A percentile compares a stretch with the other conserved stretches of the same genome.
Evolutionary conservation across 2,797 vertebrate species (phyloP).

Genomic region (Ficedula albicollis): DNA sequence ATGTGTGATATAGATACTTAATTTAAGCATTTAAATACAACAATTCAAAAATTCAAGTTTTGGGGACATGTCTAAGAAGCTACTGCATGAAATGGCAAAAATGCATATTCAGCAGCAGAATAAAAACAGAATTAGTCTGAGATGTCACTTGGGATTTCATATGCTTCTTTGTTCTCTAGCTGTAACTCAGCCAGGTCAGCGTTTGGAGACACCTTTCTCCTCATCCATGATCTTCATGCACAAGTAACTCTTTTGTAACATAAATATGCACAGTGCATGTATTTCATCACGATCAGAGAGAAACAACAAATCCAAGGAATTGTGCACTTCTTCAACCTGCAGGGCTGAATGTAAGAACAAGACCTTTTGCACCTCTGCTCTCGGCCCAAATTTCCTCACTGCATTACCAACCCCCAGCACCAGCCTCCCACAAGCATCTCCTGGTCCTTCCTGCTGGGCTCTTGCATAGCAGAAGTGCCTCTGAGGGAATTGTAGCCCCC

Average conservation of each 20-base stretch:
- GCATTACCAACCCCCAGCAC: accelerated
- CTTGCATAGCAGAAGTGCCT: background rate
- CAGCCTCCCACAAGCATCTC: background rate
- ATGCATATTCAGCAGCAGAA: background rate
- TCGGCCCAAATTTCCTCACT: accelerated
- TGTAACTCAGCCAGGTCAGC: background rate
- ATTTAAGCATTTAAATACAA: background rate
- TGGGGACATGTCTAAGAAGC: background rate
- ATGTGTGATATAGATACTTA: background rate
- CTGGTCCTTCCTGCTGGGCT: background rate
- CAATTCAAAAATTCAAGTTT: background rate
- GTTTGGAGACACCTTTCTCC: background rate
- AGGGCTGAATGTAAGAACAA: background rate
- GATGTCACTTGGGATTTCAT: background rate
- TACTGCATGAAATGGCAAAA: slow-evolving; percentile 1
- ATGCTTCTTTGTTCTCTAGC: background rate
- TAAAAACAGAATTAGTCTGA: background rate
- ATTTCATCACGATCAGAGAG: background rate
- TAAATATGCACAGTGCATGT: background rate
- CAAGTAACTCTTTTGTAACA: background rate
- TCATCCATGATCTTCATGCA: background rate
- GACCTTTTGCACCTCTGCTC: background rate
- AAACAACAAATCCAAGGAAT: background rate
- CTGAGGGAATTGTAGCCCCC: background rate
- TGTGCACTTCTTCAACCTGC: background rate